Base-by-base conservation (phyloP, 1,140 invertebrate genomes). In the Marisa cornuarietis region DNA sequence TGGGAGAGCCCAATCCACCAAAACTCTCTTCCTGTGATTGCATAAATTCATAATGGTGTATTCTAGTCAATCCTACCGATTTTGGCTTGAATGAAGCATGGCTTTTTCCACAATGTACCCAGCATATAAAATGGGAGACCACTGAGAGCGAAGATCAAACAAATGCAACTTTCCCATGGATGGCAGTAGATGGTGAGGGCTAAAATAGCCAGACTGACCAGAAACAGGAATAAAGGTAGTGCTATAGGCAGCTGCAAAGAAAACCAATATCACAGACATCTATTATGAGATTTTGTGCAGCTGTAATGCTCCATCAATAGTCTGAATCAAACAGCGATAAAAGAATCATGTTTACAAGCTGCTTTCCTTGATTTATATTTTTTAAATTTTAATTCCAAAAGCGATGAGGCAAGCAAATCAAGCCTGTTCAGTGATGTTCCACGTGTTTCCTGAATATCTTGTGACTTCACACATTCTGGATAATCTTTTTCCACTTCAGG, bases 161-260 rank as follows among this genome's bases (percentile, higher is more conserved):
- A 96, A 85, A 96, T 94, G 8, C 94, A 92, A 51, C 96, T 95
- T 89, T 96, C 95, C 78, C 92, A 91, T 9, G 96, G 95, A 74
- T 94, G 93, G 80, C 95, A 94, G 85, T 95, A 86, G 22, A 88
- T 71, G 24, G 87, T 88, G 71, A 88, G 52, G 5, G 69, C 61
- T n/a, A 86, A 31, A 8, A 88, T 66, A 54, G 81, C 77, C 49
- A 84, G 10, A 63, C 80, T 82, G 49, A 84, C 76, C 11, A 83
- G 20, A 26, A 86, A 75, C 71, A 87, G 79, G 16, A 84, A 68
- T 24, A 84, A 80, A 5, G 87, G 88, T 42, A 89, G 71, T 11
- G 81, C 71, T 14, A 87, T 31, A 20, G 82, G 81, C 31, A 88
- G 74, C 86, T 87, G 78, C 7, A 81, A 85, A 10, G 69, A 78